Percentiles rank a stretch among this genome's conserved stretches.
phyloP scores from a whole-genome alignment of 2,888 invertebrate genomes.

The Watsonalla binaria region DNA sequence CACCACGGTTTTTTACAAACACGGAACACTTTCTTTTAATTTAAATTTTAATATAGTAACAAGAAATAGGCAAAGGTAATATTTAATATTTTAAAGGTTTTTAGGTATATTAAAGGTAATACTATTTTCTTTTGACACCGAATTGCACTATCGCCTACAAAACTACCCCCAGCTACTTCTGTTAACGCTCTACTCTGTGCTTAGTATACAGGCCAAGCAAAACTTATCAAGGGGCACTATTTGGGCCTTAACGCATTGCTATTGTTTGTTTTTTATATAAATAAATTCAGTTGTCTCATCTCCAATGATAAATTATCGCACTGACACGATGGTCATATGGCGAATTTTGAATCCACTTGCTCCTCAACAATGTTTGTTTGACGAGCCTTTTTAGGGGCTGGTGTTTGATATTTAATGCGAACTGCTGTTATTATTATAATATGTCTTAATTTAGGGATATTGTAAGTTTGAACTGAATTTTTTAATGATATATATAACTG shows the following conservation, averaged over 20 bases:
- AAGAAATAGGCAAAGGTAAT: too few species aligned
- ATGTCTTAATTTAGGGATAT: background rate
- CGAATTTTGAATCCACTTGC: conserved; percentile 66
- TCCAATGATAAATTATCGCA: conserved; percentile 65
- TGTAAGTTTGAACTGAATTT: too few species aligned
- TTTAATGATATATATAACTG: too few species aligned
- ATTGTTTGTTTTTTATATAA: conserved; percentile 74
- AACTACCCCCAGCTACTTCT: conserved; percentile 13
- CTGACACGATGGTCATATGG: conserved; percentile 73
- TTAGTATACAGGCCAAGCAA: conserved; percentile 43
- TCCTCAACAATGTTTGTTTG: conserved; percentile 28
- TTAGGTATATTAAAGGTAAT: too few species aligned
- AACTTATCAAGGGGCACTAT: conserved; percentile 54
- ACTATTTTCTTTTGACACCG: background rate
- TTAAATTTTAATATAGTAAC: too few species aligned
- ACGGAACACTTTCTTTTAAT: too few species aligned
- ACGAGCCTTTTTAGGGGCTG: conserved; percentile 33
- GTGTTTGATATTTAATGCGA: conserved; percentile 31
- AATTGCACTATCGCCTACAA: too few species aligned
- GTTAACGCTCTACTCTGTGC: conserved; percentile 27
- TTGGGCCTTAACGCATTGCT: conserved; percentile 44
- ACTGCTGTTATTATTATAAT: background rate
- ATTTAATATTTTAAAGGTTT: too few species aligned
- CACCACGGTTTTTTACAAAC: too few species aligned
- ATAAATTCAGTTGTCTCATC: conserved; percentile 78